These are phyloP conservation scores for Onychostruthus taczanowskii DNA, from an alignment of 2,113 vertebrate species.

Conservation along the genomic window DNA sequence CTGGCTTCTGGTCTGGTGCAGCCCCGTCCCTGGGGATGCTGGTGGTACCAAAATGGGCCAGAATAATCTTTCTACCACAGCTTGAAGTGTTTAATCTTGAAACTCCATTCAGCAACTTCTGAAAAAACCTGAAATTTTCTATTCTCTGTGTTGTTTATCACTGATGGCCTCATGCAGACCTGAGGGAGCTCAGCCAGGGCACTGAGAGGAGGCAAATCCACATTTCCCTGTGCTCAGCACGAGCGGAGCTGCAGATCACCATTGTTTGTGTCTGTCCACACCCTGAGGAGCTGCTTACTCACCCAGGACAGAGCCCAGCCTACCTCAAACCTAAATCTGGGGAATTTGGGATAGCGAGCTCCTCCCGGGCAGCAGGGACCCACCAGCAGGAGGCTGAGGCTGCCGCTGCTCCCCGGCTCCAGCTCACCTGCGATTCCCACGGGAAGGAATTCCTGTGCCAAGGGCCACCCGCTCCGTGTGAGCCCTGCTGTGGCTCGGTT, in stretches of 20 bases:
- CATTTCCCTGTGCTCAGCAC: accelerated
- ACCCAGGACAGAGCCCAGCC: background rate
- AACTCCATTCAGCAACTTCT: background rate
- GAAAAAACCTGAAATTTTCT: accelerated
- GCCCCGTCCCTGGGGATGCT: background rate
- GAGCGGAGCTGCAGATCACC: background rate
- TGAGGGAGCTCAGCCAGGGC: background rate
- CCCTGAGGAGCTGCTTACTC: background rate
- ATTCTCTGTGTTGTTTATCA: background rate
- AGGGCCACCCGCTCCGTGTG: too few species aligned
- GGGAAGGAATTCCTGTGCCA: background rate
- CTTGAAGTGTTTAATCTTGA: background rate
- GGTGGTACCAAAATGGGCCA: background rate
- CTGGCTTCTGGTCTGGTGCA: background rate
- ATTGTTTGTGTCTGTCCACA: accelerated
- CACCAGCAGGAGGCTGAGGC: background rate
- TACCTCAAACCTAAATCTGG: background rate
- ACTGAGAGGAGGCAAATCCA: background rate
- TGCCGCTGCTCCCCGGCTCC: background rate
- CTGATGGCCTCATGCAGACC: background rate
- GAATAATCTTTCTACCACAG: background rate
- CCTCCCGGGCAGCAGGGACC: background rate
- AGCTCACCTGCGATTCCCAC: accelerated
- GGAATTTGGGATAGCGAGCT: background rate
- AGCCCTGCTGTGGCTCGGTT: too few species aligned